Evolutionary conservation across 2,888 invertebrate genomes (phyloP).

Genomic region (Phyllotreta cruciferae): DNA sequence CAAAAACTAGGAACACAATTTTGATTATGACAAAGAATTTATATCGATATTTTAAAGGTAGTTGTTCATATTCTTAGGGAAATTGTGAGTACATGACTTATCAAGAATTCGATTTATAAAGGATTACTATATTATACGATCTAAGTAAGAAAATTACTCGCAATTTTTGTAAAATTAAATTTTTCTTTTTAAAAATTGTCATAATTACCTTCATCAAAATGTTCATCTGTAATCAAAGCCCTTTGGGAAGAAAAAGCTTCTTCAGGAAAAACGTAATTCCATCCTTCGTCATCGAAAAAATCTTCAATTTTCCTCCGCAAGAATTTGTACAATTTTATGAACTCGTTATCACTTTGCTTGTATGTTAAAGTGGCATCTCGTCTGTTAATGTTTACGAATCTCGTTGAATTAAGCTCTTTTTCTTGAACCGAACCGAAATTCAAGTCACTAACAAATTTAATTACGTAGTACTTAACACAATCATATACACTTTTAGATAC

Average conservation of each 20-base stretch:
- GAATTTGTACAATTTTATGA: conserved; percentile 52
- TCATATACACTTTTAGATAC: background rate
- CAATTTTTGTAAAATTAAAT: background rate
- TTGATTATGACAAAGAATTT: too few species aligned
- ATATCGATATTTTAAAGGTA: too few species aligned
- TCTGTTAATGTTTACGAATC: background rate
- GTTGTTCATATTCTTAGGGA: too few species aligned
- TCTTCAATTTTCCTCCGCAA: conserved; percentile 47
- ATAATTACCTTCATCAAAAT: conserved; percentile 13
- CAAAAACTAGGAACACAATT: too few species aligned
- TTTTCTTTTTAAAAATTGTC: too few species aligned
- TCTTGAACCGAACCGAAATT: conserved; percentile 1
- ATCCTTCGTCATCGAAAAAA: conserved; percentile 21
- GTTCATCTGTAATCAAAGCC: conserved; percentile 1
- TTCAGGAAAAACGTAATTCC: conserved; percentile 30
- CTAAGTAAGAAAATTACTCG: too few species aligned
- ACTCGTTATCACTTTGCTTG: conserved; percentile 16
- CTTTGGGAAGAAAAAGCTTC: conserved; percentile 18
- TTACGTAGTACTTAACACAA: conserved; percentile 10
- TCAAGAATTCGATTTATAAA: too few species aligned
- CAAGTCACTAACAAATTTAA: conserved; percentile 11
- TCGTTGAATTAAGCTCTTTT: background rate
- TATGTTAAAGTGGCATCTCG: background rate
- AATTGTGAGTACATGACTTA: too few species aligned
- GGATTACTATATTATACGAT: too few species aligned